Evolutionary conservation across 2,888 invertebrate species (phyloP), one percentile per base, ranked within the genome.

Genomic region (Caenorhabditis afra): DNA sequence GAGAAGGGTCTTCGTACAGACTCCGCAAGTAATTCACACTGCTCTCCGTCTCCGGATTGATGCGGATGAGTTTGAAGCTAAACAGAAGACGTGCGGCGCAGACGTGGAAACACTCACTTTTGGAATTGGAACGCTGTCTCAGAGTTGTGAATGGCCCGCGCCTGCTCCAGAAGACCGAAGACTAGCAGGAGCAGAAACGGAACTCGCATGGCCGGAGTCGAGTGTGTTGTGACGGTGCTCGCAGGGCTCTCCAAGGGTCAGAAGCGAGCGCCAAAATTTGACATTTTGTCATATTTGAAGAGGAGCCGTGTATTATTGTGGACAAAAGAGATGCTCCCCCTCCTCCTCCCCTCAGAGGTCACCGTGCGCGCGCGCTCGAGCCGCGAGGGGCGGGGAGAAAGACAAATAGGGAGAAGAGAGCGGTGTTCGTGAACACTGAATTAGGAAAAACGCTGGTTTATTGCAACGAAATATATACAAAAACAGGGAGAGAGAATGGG

Each of bases 11-110:
- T 41, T 85, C 83, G 14, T 83, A 89, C 3, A 89, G 83, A 18
- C 82, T 76, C 53, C 80, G 74, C 10, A 89, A 78, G 70, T 87
- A 89, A 10, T 70, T 66, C 5, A 88, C 74, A 35, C 78, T 82
- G 11, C 85, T 82, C 20, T 86, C 86, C 12, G 76, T 87, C 37
- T 86, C 82, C 14, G 89, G 89, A 29, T 82, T 88, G 50, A 89
- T 87, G 45, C 89, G 85, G 18, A 88, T 82, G 44, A 89, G 79
- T 71, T 89, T 89, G 86, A 88, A 90, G 52, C 89, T 89, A 79
- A 64, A 87, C 82, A 22, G 16, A 23, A 37, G 22, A 23, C 18
- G 11, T 20, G 22, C 39, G 11, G 37, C 59, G 16, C 14, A 0
- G 14, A 20, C 1, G 11, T 11, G 12, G 7, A 47, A 62, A 29